These are phyloP conservation scores for Sebastes reedi DNA, from an alignment of 2,797 vertebrate genomes.

Conservation along the genomic window DNA sequence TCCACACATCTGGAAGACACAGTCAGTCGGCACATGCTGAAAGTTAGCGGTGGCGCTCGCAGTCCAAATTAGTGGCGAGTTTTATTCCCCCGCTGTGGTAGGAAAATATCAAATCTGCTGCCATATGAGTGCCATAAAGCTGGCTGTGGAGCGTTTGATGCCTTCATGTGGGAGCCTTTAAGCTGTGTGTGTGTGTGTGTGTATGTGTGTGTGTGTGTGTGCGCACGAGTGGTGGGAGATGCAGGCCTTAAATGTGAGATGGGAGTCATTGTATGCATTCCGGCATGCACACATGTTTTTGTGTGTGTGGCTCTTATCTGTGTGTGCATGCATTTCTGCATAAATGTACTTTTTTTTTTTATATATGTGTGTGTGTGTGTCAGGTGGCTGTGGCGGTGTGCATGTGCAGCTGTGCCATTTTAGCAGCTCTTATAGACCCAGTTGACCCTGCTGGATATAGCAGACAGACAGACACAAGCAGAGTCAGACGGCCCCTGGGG, in stretches of 20 bases:
- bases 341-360: neutral
- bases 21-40: constrained; percentile 83
- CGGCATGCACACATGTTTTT: constrained; percentile 57
- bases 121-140: constrained; percentile 89
- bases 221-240: constrained; percentile 53
- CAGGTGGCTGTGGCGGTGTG: constrained; percentile 33
- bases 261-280: constrained; percentile 66
- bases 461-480: constrained; percentile 73
- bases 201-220: constrained; percentile 56
- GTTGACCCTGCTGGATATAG: constrained; percentile 70
- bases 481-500: constrained; percentile 80
- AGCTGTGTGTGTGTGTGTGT: constrained; percentile 59
- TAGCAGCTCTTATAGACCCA: constrained; percentile 70
- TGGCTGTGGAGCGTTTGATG: constrained; percentile 85
- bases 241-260: constrained; percentile 63
- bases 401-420: constrained; percentile 58
- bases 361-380: neutral
- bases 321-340: constrained; percentile 17
- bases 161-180: constrained; percentile 87
- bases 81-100: constrained; percentile 88
- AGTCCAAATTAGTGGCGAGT: constrained; percentile 89
- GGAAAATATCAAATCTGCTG: constrained; percentile 89
- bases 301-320: constrained; percentile 44
- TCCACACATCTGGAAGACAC: constrained; percentile 86
- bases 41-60: constrained; percentile 85